Percentiles rank a stretch among this genome's conserved stretches.
phyloP scores from a whole-genome alignment of 2,113 vertebrate species.

The Syrmaticus mikado region DNA sequence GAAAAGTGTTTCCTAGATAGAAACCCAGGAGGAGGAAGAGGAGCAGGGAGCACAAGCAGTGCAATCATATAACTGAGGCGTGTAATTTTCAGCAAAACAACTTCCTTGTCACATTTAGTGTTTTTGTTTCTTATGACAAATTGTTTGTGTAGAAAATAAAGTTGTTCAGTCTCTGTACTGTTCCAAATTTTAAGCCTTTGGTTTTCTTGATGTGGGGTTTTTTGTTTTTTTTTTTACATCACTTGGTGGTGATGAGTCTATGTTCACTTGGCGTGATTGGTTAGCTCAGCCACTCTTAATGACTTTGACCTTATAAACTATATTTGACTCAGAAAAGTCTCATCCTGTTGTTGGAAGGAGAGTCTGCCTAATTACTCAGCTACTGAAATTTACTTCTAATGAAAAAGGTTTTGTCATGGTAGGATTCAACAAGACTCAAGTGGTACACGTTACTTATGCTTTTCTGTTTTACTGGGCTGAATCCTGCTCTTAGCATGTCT shows the following conservation, averaged over 20 bases:
- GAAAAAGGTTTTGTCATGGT: not conserved
- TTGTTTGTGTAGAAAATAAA: not conserved
- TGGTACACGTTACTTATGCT: not conserved
- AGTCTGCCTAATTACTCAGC: not conserved
- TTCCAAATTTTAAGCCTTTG: not conserved
- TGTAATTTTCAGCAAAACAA: not conserved
- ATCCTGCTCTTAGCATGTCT: fast-evolving
- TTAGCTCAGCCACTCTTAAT: not conserved
- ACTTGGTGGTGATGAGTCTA: not conserved
- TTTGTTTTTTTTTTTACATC: slow-evolving; percentile 12
- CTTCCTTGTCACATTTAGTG: not conserved
- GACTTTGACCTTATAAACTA: not conserved
- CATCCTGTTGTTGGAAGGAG: not conserved
- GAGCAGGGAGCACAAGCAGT: not conserved
- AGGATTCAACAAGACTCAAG: not conserved
- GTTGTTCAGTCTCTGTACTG: not conserved
- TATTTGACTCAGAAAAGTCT: not conserved
- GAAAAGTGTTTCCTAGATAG: slow-evolving; percentile 12
- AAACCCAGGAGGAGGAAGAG: not conserved
- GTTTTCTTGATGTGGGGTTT: slow-evolving; percentile 1
- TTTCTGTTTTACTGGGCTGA: not conserved
- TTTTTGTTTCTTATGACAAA: not conserved
- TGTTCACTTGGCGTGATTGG: fast-evolving
- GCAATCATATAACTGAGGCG: not conserved
- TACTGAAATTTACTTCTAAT: not conserved